phyloP scores from a whole-genome alignment of 2,888 invertebrate genomes.

The Epirrhoe alternata region DNA sequence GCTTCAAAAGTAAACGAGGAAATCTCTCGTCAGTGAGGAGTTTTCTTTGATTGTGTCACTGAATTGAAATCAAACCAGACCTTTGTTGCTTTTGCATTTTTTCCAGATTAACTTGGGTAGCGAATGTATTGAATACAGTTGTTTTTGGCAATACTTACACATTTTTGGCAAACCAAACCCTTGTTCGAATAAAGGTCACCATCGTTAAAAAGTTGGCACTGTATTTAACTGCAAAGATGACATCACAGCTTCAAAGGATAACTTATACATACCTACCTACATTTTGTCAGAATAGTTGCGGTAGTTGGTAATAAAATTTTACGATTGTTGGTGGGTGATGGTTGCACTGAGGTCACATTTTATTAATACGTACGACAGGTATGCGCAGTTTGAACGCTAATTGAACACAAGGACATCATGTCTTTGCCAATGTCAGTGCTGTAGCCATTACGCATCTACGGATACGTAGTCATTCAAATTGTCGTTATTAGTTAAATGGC shows the following conservation, averaged over 20 bases:
- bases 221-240: conserved; percentile 53
- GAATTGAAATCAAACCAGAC: conserved; percentile 44
- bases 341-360: conserved; percentile 50
- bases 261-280: conserved; percentile 34
- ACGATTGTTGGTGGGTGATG: conserved; percentile 53
- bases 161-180: conserved; percentile 35
- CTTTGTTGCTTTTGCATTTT: conserved; percentile 5
- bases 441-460: conserved; percentile 30
- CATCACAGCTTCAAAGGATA: conserved; percentile 57
- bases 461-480: conserved; percentile 35
- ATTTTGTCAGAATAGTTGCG: conserved; percentile 45
- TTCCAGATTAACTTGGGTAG: not conserved
- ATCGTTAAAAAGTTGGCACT: conserved; percentile 48
- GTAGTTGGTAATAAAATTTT: conserved; percentile 61
- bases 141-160: conserved; percentile 9
- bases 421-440: conserved; percentile 49
- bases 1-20: conserved; percentile 72
- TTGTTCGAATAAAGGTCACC: conserved; percentile 38
- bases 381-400: conserved; percentile 47
- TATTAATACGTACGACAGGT: conserved; percentile 40
- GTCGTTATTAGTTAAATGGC: conserved; percentile 30
- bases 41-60: conserved; percentile 59
- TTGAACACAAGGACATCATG: conserved; percentile 45
- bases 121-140: not conserved
- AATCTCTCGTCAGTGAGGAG: conserved; percentile 64